phyloP scores from a whole-genome alignment of 2,888 invertebrate species.

The Folsomia candida region DNA sequence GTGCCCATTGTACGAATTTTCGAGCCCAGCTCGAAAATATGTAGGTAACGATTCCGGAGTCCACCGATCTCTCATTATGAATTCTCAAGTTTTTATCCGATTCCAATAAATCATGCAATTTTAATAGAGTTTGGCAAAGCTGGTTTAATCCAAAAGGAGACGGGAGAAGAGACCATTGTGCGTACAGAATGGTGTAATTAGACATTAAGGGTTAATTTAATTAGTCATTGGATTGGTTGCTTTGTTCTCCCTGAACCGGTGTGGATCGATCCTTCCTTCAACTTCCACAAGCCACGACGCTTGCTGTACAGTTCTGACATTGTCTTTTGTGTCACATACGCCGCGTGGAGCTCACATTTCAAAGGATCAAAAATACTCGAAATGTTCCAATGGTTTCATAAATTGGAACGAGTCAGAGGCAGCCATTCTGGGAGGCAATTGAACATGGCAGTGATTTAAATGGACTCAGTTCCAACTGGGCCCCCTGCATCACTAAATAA shows the following conservation, averaged over 20 bases:
- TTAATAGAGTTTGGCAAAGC: background rate
- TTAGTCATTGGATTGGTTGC: background rate
- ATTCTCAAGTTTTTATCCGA: no score
- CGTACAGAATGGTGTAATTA: background rate
- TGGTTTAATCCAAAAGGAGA: background rate
- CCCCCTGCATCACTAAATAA: background rate
- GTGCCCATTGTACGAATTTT: no score
- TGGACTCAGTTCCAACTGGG: no score
- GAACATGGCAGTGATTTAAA: background rate
- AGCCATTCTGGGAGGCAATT: background rate
- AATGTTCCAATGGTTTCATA: background rate
- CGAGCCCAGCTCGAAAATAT: no score
- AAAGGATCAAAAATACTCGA: background rate
- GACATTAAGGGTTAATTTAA: slow-evolving; percentile 8
- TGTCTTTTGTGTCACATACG: background rate
- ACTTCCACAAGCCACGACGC: background rate
- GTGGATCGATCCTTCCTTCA: no score
- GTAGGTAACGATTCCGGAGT: no score
- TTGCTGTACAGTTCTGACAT: background rate
- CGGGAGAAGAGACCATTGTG: background rate
- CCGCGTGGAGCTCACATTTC: background rate
- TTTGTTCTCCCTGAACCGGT: background rate
- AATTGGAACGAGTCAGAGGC: no score
- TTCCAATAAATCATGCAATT: background rate
- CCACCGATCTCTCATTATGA: no score